These are phyloP conservation scores for Forpus xanthops DNA, from an alignment of 2,797 vertebrate genomes.

Conservation along the genomic window DNA sequence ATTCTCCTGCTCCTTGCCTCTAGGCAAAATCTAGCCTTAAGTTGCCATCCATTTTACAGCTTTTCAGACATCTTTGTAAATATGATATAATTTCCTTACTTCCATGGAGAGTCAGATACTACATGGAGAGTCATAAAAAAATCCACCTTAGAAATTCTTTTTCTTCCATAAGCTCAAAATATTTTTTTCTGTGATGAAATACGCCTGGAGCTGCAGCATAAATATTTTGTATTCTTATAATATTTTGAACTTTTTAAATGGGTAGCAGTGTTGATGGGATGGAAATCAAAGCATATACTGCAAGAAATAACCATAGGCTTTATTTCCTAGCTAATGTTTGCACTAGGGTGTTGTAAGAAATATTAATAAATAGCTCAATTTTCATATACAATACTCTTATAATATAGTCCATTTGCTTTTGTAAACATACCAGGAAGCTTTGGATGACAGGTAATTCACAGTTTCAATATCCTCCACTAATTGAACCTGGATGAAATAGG, in stretches of 20 bases:
- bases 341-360: not conserved
- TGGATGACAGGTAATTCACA: slow-evolving; percentile 72
- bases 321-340: slow-evolving; percentile 19
- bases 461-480: slow-evolving; percentile 74
- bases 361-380: slow-evolving; percentile 45
- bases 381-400: slow-evolving; percentile 49
- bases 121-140: not conserved
- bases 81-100: not conserved
- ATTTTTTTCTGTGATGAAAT: not conserved
- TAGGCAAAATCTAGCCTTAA: not conserved
- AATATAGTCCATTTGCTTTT: slow-evolving; percentile 52
- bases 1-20: not conserved
- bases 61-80: not conserved
- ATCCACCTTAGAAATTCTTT: not conserved
- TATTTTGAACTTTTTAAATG: not conserved
- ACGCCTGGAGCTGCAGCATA: not conserved
- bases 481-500: slow-evolving; percentile 68
- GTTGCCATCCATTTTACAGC: not conserved
- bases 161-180: not conserved
- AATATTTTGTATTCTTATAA: not conserved
- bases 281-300: not conserved
- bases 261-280: not conserved
- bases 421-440: slow-evolving; percentile 58
- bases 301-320: not conserved
- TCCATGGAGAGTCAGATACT: not conserved